Evolutionary conservation across 2,888 invertebrate genomes (phyloP).

Genomic region (Augochlorella aurata): DNA sequence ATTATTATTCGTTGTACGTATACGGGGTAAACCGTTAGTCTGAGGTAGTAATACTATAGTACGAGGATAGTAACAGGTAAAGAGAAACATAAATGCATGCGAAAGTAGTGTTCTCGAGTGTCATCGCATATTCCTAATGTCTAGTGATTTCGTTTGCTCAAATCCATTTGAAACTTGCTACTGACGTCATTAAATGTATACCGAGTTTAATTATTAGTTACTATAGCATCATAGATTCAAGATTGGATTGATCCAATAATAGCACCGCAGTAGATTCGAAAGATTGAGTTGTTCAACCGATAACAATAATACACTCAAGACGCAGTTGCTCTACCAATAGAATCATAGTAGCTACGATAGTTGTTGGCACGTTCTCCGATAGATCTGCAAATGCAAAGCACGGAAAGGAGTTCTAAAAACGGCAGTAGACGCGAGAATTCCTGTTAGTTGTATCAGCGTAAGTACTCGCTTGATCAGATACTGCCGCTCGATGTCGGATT

Average conservation of each 20-base stretch:
- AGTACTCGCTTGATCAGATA: neutral
- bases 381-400: neutral
- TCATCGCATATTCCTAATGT: neutral
- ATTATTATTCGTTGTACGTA: no score
- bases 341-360: no score
- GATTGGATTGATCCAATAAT: neutral
- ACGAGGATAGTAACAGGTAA: no score
- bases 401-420: neutral
- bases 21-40: no score
- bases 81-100: no score
- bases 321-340: neutral
- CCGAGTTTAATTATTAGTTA: neutral
- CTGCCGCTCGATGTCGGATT: neutral
- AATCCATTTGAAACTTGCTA: neutral
- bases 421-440: neutral
- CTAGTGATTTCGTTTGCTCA: neutral
- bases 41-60: no score
- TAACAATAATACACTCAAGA: no score
- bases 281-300: neutral
- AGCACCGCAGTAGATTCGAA: neutral
- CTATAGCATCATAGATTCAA: neutral
- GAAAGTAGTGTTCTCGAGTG: no score
- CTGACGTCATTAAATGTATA: neutral
- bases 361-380: neutral
- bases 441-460: neutral